Evolutionary conservation across 2,888 invertebrate species (phyloP).

Genomic region (Lepeophtheirus nordmannii): DNA sequence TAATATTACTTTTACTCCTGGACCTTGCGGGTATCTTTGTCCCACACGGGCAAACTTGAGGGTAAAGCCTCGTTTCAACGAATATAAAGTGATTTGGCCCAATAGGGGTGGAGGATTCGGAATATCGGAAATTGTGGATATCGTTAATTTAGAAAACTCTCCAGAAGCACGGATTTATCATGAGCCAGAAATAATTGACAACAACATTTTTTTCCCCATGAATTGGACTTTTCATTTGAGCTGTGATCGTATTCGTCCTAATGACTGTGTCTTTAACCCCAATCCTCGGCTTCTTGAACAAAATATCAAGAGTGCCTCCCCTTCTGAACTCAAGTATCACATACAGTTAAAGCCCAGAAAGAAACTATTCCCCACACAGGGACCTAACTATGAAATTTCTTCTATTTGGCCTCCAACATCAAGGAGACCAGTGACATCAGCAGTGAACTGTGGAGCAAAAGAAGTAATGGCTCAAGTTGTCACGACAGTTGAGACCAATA

Average conservation of each 20-base stretch:
- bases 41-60: constrained; percentile 5
- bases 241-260: constrained; percentile 17
- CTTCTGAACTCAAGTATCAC: neutral
- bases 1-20: constrained; percentile 21
- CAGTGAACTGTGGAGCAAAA: constrained; percentile 19
- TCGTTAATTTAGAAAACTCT: constrained; percentile 19
- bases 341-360: neutral
- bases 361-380: neutral
- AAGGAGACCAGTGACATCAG: neutral
- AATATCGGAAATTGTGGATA: constrained; percentile 22
- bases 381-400: constrained; percentile 10
- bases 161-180: constrained; percentile 15
- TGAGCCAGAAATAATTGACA: constrained; percentile 17
- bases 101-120: constrained; percentile 24
- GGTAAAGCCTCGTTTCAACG: constrained; percentile 11
- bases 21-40: constrained; percentile 20
- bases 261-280: constrained; percentile 23
- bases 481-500: neutral
- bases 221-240: constrained; percentile 23
- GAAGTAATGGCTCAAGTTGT: constrained; percentile 12
- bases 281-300: neutral
- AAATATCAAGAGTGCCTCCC: neutral
- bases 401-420: constrained; percentile 6
- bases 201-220: constrained; percentile 24
- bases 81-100: constrained; percentile 24